Percentiles rank a stretch among this genome's conserved stretches.
phyloP scores from a whole-genome alignment of 2,888 invertebrate species.

The Psylliodes chrysocephalus region DNA sequence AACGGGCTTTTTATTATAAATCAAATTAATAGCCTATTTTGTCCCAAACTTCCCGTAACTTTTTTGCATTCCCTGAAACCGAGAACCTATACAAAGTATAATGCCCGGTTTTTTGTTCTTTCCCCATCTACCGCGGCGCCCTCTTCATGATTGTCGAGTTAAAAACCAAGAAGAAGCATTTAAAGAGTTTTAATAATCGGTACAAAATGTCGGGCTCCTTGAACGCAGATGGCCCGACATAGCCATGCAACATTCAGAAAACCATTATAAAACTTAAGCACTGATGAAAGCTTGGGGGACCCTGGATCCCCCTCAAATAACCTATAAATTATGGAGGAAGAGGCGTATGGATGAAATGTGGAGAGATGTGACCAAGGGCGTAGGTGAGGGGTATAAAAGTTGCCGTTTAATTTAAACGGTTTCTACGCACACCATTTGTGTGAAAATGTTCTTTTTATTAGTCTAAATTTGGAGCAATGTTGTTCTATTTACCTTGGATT shows the following conservation, averaged over 20 bases:
- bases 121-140: neutral
- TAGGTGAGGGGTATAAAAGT: no score
- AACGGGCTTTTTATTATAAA: no score
- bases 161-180: conserved; percentile 5
- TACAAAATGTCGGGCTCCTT: conserved; percentile 22
- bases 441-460: no score
- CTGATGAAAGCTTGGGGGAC: conserved; percentile 53
- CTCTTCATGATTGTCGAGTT: neutral
- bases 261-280: conserved; percentile 57
- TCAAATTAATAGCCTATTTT: neutral
- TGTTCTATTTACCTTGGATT: no score
- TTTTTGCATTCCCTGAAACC: neutral
- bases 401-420: no score
- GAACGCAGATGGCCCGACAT: conserved; percentile 43
- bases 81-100: neutral
- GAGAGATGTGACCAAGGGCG: neutral
- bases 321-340: conserved; percentile 27
- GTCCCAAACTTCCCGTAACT: neutral
- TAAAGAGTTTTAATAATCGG: conserved; percentile 52
- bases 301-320: conserved; percentile 45
- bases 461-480: no score
- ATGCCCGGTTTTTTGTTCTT: neutral
- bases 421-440: no score
- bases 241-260: conserved; percentile 55
- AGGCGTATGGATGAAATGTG: conserved; percentile 13